A percentile compares a stretch with the other conserved stretches of the same genome.
Evolutionary conservation across 2,888 invertebrate genomes (phyloP).

Genomic region (Leucophora obtusa): DNA sequence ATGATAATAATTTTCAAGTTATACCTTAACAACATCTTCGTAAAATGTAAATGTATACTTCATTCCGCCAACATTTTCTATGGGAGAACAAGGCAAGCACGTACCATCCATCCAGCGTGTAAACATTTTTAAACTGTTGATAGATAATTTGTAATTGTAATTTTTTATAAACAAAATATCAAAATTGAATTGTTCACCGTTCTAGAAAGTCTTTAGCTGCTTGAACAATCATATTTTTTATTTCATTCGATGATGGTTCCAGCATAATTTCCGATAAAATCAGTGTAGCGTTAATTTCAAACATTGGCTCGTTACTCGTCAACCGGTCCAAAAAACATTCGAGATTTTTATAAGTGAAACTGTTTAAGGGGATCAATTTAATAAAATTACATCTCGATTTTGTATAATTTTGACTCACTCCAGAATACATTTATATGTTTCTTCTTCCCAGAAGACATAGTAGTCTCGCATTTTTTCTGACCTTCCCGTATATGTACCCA

Average conservation of each 20-base stretch:
- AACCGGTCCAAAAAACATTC: slow-evolving; percentile 83
- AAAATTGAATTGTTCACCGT: slow-evolving; percentile 78
- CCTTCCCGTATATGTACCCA: slow-evolving; percentile 87
- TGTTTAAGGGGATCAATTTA: slow-evolving; percentile 66
- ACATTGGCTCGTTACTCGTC: slow-evolving; percentile 82
- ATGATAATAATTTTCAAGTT: too few relatives aligned
- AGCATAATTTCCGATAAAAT: slow-evolving; percentile 87
- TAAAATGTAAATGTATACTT: slow-evolving; percentile 86
- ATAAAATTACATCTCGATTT: neutral
- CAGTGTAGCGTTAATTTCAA: slow-evolving; percentile 88
- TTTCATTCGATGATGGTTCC: slow-evolving; percentile 86
- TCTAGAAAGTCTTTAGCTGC: slow-evolving; percentile 88
- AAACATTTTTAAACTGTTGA: slow-evolving; percentile 84
- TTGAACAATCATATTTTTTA: slow-evolving; percentile 87
- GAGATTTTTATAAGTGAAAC: slow-evolving; percentile 85
- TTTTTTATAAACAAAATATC: too few relatives aligned
- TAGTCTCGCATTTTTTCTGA: slow-evolving; percentile 87
- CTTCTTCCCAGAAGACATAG: slow-evolving; percentile 90
- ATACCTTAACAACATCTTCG: slow-evolving; percentile 86
- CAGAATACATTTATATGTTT: slow-evolving; percentile 85
- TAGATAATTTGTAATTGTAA: neutral
- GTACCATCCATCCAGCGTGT: slow-evolving; percentile 92
- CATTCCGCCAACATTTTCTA: slow-evolving; percentile 77
- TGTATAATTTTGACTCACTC: slow-evolving; percentile 76
- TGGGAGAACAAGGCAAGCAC: slow-evolving; percentile 84